Evolutionary conservation across 2,888 invertebrate genomes (phyloP), one percentile per base, ranked within the genome.

Genomic region (Epinotia brunnichana): DNA sequence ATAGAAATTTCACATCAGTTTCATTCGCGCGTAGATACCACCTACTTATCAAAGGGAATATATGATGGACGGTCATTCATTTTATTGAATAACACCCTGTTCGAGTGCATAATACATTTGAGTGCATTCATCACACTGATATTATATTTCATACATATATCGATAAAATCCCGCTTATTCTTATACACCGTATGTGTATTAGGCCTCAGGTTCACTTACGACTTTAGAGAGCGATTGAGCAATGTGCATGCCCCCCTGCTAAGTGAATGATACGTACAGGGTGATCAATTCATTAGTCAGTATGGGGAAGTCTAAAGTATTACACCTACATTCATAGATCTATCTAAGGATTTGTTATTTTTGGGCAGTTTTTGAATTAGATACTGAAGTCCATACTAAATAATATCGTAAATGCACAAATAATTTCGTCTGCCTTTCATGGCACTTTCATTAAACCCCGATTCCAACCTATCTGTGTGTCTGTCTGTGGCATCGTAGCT

Each of bases 51-150:
- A n/a, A 61, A 56, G 67, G 67, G 67, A 56, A 35, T 5, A 15
- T 11, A 66, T 66, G 61, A 72, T 62, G 61, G 39, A 44, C 63
- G 1, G n/a, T 24, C 73, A 73, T 73, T 73, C 69, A 56, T 69
- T 63, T 63, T 69, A 73, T 68, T 69, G 73, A 62, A 68, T 69
- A 69, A 63, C 62, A 67, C 72, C 56, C 67, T 56, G 57, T 53
- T 51, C 51, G 75, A 79, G 77, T 81, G 78, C 79, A 78, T 80
- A 72, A 71, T 81, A 77, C 64, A 56, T 57, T 63, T 69, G 73
- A 79, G 75, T 74, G 78, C 76, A 74, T 78, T 77, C 77, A 79
- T n/a, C n/a, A n/a, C n/a, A n/a, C n/a, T n/a, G n/a, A n/a, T n/a
- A n/a, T n/a, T n/a, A n/a, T 79, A 35, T 35, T 9, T 35, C 35